A percentile compares a stretch with the other conserved stretches of the same genome.
phyloP scores from a whole-genome alignment of 2,888 invertebrate species.

The Rhingia campestris region DNA sequence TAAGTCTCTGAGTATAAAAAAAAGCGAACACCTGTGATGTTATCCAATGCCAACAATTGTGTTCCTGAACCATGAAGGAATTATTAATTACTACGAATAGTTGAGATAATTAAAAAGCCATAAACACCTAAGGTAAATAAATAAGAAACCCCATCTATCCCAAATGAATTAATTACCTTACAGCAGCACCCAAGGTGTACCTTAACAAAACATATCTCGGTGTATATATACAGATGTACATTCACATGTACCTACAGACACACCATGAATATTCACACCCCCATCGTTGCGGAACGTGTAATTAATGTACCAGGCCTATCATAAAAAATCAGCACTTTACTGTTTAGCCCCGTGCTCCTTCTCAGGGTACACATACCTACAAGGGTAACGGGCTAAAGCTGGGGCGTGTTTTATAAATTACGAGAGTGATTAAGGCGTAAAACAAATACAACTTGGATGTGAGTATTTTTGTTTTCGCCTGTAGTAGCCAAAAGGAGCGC shows the following conservation, averaged over 20 bases:
- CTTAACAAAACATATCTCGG: not conserved
- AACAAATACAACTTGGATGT: constrained; percentile 2
- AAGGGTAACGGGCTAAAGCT: not conserved
- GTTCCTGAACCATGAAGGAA: constrained; percentile 31
- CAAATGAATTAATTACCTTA: constrained; percentile 53
- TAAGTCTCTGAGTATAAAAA: no score
- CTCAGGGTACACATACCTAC: not conserved
- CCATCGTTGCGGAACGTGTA: constrained; percentile 39
- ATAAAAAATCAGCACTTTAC: constrained; percentile 55
- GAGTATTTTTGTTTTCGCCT: constrained; percentile 1
- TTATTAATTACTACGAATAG: constrained; percentile 42
- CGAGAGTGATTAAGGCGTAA: constrained; percentile 36
- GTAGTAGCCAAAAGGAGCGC: constrained; percentile 1
- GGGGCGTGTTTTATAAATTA: constrained; percentile 45
- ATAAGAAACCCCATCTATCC: constrained; percentile 49
- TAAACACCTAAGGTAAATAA: constrained; percentile 50
- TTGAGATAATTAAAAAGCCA: constrained; percentile 62
- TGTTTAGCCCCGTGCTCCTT: not conserved
- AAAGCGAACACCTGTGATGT: not conserved
- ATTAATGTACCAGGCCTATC: constrained; percentile 62
- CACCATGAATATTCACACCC: constrained; percentile 11
- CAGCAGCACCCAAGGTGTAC: not conserved
- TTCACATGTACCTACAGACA: not conserved
- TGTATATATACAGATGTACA: constrained; percentile 15
- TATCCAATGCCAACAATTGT: not conserved